Evolutionary conservation across 1,140 invertebrate genomes (phyloP), one percentile per base, ranked within the genome.

Genomic region (Bombyx mandarina): DNA sequence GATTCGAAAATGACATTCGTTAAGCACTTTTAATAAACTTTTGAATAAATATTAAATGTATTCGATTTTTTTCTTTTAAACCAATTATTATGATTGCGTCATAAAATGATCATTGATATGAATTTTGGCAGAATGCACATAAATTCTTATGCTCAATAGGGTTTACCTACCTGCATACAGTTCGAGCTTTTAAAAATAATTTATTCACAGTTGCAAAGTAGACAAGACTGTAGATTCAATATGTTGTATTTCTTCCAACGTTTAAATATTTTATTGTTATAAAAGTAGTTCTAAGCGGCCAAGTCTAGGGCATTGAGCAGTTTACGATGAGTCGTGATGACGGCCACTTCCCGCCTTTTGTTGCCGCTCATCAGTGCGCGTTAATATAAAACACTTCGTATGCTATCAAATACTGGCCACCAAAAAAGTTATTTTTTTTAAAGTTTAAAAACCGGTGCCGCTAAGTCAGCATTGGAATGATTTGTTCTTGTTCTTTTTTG

Each of bases 261-360:
- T 42, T 10, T 22, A 52, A 35, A 42, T 9, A n/a, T 42, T 7
- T 18, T 8, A 55, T 8, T 22, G 52, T 44, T 35, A 35, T 35
- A 35, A 35, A 35, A 26, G 9, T 42, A 18, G 57, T 59, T 46
- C 48, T 22, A 62, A 56, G 65, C 50, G 60, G 60, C 44, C 49
- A 42, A 48, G 45, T 45, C 35, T 49, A n/a, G 54, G 48, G 48
- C 46, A 56, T 56, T n/a, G 52, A 43, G 46, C 42, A 49, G 45
- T 56, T 56, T 56, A 56, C 54, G 54, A 49, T 42, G 26, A 45
- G 49, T 43, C 35, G 43, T 35, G 46, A 26, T 71, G 71, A 69
- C 62, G 65, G 60, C 58, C 65, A 71, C 56, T 78, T 78, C 75
- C 75, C 75, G 75, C 62, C 62, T 56, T 66, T 78, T 78, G 73